A percentile compares a stretch with the other conserved stretches of the same genome.
These are phyloP conservation scores for Potamarius usumacintae DNA, from an alignment of 2,113 vertebrate species.

Conservation along the genomic window DNA sequence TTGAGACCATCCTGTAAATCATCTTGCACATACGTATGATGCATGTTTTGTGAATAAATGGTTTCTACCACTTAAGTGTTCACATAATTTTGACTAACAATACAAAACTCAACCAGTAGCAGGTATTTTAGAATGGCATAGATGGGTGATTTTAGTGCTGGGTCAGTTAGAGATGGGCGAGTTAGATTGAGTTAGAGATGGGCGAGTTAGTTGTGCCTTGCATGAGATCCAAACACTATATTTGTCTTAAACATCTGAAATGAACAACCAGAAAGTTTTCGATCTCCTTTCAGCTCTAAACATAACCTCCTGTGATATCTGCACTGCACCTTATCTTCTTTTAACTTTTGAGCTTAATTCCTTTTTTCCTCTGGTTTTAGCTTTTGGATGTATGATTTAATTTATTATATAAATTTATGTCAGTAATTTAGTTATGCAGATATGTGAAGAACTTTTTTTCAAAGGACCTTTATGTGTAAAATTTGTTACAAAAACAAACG, in stretches of 20 bases:
- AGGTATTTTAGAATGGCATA: background rate
- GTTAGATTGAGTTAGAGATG: background rate
- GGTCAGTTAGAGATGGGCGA: no score
- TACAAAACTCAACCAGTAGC: background rate
- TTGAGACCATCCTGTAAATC: no score
- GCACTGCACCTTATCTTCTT: background rate
- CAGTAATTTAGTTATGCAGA: background rate
- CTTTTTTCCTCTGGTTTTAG: background rate
- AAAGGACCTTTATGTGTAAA: background rate
- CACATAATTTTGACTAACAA: no score
- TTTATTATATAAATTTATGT: background rate
- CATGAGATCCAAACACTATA: background rate
- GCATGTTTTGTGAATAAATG: no score
- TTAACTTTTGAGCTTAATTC: background rate
- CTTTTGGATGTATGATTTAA: background rate
- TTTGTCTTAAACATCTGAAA: background rate
- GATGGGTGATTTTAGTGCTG: background rate
- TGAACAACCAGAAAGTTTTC: background rate
- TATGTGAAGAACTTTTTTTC: background rate
- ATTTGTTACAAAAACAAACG: background rate
- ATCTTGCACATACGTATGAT: no score
- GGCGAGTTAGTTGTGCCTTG: background rate
- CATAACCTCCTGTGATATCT: background rate
- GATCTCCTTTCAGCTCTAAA: background rate
- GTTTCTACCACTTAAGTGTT: no score